A percentile compares a stretch with the other conserved stretches of the same genome.
phyloP scores from a whole-genome alignment of 2,888 invertebrate genomes.

The Agrochola lychnidis region DNA sequence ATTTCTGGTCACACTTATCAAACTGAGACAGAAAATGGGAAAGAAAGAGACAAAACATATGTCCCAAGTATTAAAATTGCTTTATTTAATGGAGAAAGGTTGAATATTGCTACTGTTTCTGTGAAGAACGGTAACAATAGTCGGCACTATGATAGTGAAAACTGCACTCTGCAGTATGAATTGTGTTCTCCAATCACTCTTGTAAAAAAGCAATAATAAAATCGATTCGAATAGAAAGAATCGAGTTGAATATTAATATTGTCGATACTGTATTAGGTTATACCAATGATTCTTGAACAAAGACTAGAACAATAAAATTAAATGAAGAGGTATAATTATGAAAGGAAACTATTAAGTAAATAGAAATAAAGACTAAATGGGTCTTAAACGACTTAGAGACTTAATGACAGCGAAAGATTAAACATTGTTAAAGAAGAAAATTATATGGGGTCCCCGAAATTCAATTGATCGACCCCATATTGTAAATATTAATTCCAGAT shows the following conservation, averaged over 20 bases:
- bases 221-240: not conserved
- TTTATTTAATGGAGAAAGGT: not conserved
- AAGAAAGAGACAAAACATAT: not conserved
- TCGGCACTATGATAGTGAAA: not conserved
- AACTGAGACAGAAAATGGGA: not conserved
- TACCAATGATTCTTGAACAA: not conserved
- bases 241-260: not conserved
- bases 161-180: not conserved
- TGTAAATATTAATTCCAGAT: too few species aligned
- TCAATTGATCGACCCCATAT: too few species aligned
- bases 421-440: not conserved
- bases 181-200: not conserved
- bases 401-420: not conserved
- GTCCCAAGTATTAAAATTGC: not conserved
- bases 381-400: not conserved
- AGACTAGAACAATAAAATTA: not conserved
- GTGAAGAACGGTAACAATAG: not conserved
- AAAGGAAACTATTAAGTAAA: not conserved
- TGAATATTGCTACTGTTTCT: not conserved
- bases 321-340: not conserved
- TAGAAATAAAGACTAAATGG: not conserved
- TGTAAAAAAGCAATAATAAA: not conserved
- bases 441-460: too few species aligned
- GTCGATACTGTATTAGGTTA: not conserved
- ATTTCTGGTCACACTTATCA: conserved; percentile 26